Base-by-base conservation (phyloP, 2,888 invertebrate species). In the Palloptera scutellata region DNA sequence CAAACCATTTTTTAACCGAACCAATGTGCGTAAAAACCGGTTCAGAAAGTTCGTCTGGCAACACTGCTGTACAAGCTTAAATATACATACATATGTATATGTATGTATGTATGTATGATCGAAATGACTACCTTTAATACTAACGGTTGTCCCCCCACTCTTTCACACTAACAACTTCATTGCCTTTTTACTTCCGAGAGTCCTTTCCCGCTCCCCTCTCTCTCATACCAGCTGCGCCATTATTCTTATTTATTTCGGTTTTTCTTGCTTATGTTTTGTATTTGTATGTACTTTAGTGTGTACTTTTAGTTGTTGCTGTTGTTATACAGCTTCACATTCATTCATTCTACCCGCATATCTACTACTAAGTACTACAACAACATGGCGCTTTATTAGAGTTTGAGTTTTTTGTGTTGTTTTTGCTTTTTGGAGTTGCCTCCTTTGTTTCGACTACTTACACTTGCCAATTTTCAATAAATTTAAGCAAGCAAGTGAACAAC, bases 241-340 rank as follows among this genome's bases (percentile, higher is more conserved):
- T 80, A 76, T 79, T 76, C 76, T 79, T 79, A 78, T 79, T 80
- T 81, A 79, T 80, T 79, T 77, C 74, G 71, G 70, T 76, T 78
- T 75, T 74, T 75, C 73, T 76, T 72, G 73, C 68, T 73, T 69
- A 70, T 70, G 62, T 72, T 71, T 72, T 66, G 66, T 43, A 68
- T 68, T 71, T 63, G 62, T 68, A 68, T 68, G 13, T 64, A 66
- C 58, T 57, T 17, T 30, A n/a, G n/a, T n/a, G n/a, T n/a, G n/a
- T n/a, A n/a, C n/a, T n/a, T n/a, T n/a, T n/a, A n/a, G n/a, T n/a
- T n/a, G n/a, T n/a, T n/a, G n/a, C 52, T 51, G 19, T 30, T 41
- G 30, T 48, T 20, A 17, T 40, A 12, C 45, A 45, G 45, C 12
- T 48, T 40, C 51, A 43, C 40, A 19, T 59, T 58, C 42, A 55